Base-by-base conservation (phyloP, 2,888 invertebrate genomes). In the Eupsilia transversa region DNA sequence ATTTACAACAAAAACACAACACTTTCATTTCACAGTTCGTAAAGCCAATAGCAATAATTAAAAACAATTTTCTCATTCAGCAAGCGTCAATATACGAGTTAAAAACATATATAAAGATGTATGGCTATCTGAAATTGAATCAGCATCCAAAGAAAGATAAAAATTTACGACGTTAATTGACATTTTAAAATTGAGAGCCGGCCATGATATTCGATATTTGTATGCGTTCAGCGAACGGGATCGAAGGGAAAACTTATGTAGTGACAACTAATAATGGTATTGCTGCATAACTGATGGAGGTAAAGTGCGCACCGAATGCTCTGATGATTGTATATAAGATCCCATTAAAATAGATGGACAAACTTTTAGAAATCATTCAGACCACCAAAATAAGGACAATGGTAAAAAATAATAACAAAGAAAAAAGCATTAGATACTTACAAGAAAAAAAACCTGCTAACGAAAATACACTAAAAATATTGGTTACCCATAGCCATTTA, bases 91-190 rank as follows among this genome's bases (percentile, higher is more conserved):
- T 85, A 83, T 76, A 84, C 80, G 88, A 87, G 88, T 90, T 83
- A 86, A 90, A 79, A 89, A 84, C n/a, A n/a, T n/a, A 86, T 82
- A 87, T 87, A 86, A 87, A 88, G 83, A 89, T 74, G 78, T 82
- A 89, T 86, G 87, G 89, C 85, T 91, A 89, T 90, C 90, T 90
- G 85, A 87, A 90, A 90, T 90, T 87, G 86, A 90, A 90, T 90
- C 90, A 83, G 83, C 84, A 79, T 76, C 69, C 87, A 87, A 87
- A 88, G 79, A 89, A 87, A 87, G 87, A 89, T 91, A 91, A 90
- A 90, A 90, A 84, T 89, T 90, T 88, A 91, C 88, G 88, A 90
- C 81, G 77, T 86, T 91, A 92, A 92, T 93, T 92, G 91, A 91
- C 92, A 91, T 93, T 92, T 79, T 89, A 90, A 90, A 90, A 89